Base-by-base conservation (phyloP, 2,113 vertebrate species). In the Pholis gunnellus region DNA sequence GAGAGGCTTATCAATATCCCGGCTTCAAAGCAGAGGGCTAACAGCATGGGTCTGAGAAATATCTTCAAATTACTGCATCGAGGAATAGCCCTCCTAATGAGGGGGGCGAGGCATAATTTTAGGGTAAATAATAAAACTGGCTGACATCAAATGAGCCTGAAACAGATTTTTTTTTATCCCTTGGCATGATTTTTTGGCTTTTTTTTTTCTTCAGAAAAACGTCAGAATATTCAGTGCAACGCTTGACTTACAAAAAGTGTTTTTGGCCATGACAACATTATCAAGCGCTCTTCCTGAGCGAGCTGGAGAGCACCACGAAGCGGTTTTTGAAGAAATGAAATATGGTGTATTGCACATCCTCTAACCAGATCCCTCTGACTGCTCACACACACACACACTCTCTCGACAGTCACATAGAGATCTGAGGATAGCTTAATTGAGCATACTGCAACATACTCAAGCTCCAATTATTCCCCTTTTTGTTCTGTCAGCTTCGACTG, bases 1-100 rank as follows among this genome's bases (percentile, higher is more conserved):
- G 81, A 69, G 74, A 90, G 85, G 78, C 78, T 88, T 91, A 89
- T 92, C 77, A 86, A 90, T 85, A 92, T 88, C 79, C 72, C 79
- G 25, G 74, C 83, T 89, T 93, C 88, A 92, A 93, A 93, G 80
- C 59, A 78, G 65, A 82, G 72, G 65, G 65, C 44, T 74, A 82
- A 80, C 71, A 77, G 70, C 75, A 83, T 65, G 72, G 61, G 71
- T 78, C 74, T 79, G 67, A 81, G 88, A 88, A 82, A 89, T 31
- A 75, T 87, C 81, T 83, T 44, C 70, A 79, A 79, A 89, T 82
- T 79, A 77, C 70, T 48, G 48, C 66, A 79, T 72, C 48, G 71
- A 82, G 72, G 48, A 72, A 25, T 6, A 57, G 54, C 71, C 46
- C 36, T 52, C 27, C 31, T 82, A 87, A 89, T 86, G 76, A 91